Evolutionary conservation across 2,888 invertebrate species (phyloP).

Genomic region (Drosophila tripunctata): DNA sequence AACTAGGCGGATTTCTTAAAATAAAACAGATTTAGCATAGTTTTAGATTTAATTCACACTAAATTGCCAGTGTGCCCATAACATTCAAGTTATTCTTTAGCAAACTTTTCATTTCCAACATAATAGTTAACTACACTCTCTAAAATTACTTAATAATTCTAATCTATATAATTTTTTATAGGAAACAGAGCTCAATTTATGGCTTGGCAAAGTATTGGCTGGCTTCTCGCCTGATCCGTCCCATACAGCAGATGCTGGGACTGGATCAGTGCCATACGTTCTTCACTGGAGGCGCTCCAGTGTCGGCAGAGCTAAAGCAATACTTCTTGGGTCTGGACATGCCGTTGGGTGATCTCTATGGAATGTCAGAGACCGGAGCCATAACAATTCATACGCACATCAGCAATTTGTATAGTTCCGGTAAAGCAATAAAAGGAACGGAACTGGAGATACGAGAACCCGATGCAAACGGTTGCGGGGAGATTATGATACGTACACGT

Average conservation of each 20-base stretch:
- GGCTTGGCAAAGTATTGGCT: constrained; percentile 69
- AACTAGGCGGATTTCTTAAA: no score
- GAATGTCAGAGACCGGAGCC: constrained; percentile 95
- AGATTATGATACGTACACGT: constrained; percentile 92
- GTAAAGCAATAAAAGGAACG: constrained; percentile 88
- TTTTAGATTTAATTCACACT: no score
- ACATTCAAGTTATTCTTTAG: no score
- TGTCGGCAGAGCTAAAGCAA: constrained; percentile 90
- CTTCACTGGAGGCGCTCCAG: constrained; percentile 93
- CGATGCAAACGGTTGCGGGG: constrained; percentile 91
- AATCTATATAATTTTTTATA: no score
- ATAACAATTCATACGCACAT: constrained; percentile 83
- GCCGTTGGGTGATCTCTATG: constrained; percentile 91
- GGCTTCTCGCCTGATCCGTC: constrained; percentile 88
- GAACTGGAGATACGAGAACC: constrained; percentile 88
- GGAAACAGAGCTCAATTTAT: constrained; percentile 46
- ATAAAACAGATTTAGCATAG: no score
- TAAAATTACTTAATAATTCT: no score
- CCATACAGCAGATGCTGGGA: constrained; percentile 90
- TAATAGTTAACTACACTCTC: no score
- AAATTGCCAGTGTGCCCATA: no score
- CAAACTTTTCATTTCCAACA: no score
- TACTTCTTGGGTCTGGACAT: constrained; percentile 94
- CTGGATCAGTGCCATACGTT: constrained; percentile 89
- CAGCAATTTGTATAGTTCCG: constrained; percentile 88